Percentiles rank a stretch among this genome's conserved stretches.
Evolutionary conservation across 1,140 invertebrate genomes (phyloP).

Genomic region (Ylistrum balloti): DNA sequence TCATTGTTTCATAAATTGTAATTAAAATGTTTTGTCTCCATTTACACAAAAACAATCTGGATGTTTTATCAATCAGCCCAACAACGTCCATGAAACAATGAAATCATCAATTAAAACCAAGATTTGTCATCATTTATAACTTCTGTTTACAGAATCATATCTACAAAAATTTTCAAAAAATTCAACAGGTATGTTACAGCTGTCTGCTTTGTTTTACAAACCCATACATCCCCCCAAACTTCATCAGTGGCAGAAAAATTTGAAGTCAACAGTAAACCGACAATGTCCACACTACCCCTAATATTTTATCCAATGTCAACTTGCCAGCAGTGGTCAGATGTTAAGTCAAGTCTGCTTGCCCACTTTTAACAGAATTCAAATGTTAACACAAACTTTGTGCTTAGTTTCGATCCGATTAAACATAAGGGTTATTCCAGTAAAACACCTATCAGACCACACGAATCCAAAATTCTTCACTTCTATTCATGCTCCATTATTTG

Average conservation of each 20-base stretch:
- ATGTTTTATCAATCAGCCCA: neutral
- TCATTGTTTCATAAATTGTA: neutral
- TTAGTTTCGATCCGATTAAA: too few relatives aligned
- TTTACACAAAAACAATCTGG: neutral
- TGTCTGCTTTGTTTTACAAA: neutral
- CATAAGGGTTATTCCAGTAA: too few relatives aligned
- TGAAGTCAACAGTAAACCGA: neutral
- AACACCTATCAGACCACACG: too few relatives aligned
- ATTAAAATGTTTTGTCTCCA: neutral
- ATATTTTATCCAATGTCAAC: neutral
- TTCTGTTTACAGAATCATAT: constrained; percentile 30
- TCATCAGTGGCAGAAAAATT: neutral
- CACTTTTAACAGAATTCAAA: neutral
- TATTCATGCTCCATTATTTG: too few relatives aligned
- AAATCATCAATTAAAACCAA: neutral
- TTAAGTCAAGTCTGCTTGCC: neutral
- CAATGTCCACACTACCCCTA: neutral
- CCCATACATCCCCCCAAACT: constrained; percentile 2
- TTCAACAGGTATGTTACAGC: neutral
- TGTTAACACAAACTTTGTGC: neutral
- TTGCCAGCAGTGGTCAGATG: neutral
- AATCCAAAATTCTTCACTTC: too few relatives aligned
- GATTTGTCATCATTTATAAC: neutral
- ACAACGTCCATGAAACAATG: neutral
- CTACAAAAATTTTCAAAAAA: constrained; percentile 21